phyloP scores from a whole-genome alignment of 2,888 invertebrate species.

The Ochlodes sylvanus region DNA sequence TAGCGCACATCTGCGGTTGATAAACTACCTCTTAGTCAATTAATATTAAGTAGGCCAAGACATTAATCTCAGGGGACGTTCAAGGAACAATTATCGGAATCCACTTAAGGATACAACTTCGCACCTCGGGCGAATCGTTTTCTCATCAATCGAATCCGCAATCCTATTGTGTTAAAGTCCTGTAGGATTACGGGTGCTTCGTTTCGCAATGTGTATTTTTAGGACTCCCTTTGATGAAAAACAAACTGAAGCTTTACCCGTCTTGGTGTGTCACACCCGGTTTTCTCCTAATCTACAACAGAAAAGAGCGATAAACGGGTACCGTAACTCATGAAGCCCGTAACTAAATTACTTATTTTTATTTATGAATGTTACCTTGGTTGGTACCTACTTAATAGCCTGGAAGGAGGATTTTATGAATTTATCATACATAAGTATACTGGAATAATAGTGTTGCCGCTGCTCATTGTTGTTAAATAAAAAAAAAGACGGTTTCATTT shows the following conservation, averaged over 20 bases:
- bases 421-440: too few relatives aligned
- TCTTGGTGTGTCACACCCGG: background rate
- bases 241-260: background rate
- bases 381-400: too few relatives aligned
- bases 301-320: too few relatives aligned
- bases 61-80: conserved; percentile 42
- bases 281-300: background rate
- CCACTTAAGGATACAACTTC: conserved; percentile 50
- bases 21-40: background rate
- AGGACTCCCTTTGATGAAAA: background rate
- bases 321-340: too few relatives aligned
- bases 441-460: too few relatives aligned
- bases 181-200: background rate
- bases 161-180: conserved; percentile 23
- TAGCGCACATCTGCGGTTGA: background rate
- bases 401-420: too few relatives aligned
- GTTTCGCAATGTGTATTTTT: too few relatives aligned
- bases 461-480: too few relatives aligned
- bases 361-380: too few relatives aligned
- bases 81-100: conserved; percentile 54
- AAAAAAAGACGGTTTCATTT: too few relatives aligned
- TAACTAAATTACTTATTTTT: too few relatives aligned
- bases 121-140: conserved; percentile 64
- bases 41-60: conserved; percentile 10
- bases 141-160: conserved; percentile 19